Evolutionary conservation across 2,888 invertebrate genomes (phyloP).

Genomic region (Drosophila rubida): DNA sequence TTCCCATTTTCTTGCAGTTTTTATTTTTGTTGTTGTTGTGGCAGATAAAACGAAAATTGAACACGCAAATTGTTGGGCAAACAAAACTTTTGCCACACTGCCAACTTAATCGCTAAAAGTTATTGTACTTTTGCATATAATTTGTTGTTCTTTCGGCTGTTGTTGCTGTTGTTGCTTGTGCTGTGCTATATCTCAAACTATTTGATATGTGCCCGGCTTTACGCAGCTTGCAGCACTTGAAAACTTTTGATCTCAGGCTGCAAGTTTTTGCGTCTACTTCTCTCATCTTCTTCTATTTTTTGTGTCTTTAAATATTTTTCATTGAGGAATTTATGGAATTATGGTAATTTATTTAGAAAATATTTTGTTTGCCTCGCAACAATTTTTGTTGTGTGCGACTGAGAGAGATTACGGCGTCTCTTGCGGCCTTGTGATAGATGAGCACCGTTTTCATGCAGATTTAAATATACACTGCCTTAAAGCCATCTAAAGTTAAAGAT

Average conservation of each 20-base stretch:
- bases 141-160: neutral
- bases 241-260: constrained; percentile 70
- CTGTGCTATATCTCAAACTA: constrained; percentile 38
- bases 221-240: constrained; percentile 24
- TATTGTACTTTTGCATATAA: constrained; percentile 24
- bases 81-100: constrained; percentile 47
- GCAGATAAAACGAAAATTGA: constrained; percentile 45
- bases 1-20: constrained; percentile 41
- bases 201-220: constrained; percentile 38
- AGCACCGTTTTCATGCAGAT: neutral
- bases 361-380: constrained; percentile 38
- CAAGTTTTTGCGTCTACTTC: constrained; percentile 19
- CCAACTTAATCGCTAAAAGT: constrained; percentile 63
- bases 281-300: constrained; percentile 22
- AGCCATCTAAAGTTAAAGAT: neutral
- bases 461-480: neutral
- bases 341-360: constrained; percentile 59
- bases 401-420: neutral
- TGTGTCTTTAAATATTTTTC: constrained; percentile 55
- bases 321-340: constrained; percentile 72
- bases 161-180: constrained; percentile 14
- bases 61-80: constrained; percentile 55
- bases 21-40: constrained; percentile 19
- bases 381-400: neutral
- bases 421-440: neutral